Evolutionary conservation across 2,797 vertebrate genomes (phyloP), one percentile per base, ranked within the genome.

Genomic region (Silurus lanzhouensis): DNA sequence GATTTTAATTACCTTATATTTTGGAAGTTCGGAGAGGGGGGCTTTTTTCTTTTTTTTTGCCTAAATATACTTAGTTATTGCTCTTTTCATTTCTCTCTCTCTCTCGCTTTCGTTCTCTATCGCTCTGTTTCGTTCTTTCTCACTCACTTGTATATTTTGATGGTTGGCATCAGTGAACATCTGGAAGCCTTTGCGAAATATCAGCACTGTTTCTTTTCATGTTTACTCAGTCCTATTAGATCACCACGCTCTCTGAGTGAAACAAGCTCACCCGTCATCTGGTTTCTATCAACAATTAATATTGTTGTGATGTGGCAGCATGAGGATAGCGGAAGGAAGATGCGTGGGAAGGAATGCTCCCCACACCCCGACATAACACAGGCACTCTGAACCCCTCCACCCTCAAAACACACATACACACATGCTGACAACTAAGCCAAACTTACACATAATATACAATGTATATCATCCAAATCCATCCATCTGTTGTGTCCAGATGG

Each of bases 1-100:
- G 93, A 95, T 93, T 95, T 90, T 96, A 95, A 96, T 96, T 95
- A 95, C 92, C 94, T 94, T 93, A 92, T 90, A 93, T 92, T 92
- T 93, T 90, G 92, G 68, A 83, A 93, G 92, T 92, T 93, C 90
- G 92, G 68, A 83, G 84, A 88, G 79, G 81, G n/a, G 91, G 77
- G 71, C 10, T 58, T 76, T 74, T 75, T 38, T 92, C 91, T 92
- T 67, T 31, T 22, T 14, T 92, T 91, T 90, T 94, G 92, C 92
- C 93, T 93, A 94, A 93, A 90, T 91, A 89, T 89, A 84, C 85
- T 88, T 88, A 90, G 90, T 85, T 86, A 87, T 84, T 52, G 48
- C 61, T 85, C 66, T 82, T 44, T 83, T 31, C 72, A 14, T 66
- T 5, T 90, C 86, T 91, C 78, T 92, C 89, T 92, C 89, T 93